phyloP scores from a whole-genome alignment of 1,140 invertebrate species.

The Trichogramma pretiosum region DNA sequence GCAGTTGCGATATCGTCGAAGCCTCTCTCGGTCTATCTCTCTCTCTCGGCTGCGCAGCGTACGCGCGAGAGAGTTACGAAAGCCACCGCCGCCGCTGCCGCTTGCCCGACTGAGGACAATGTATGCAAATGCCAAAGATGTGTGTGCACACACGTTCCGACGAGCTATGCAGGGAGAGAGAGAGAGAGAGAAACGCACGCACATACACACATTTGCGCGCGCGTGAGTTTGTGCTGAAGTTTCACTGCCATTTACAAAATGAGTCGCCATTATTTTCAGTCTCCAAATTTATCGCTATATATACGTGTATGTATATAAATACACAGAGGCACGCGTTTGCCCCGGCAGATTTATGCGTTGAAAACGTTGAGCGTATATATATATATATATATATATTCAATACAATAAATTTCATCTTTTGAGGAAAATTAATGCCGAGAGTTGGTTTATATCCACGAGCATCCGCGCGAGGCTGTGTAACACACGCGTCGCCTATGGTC shows the following conservation, averaged over 20 bases:
- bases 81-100: background rate
- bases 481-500: too few relatives aligned
- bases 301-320: too few relatives aligned
- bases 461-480: too few relatives aligned
- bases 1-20: background rate
- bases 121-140: too few relatives aligned
- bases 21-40: background rate
- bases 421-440: constrained; percentile 15
- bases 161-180: too few relatives aligned
- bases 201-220: constrained; percentile 5
- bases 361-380: constrained; percentile 39
- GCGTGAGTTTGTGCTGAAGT: constrained; percentile 39
- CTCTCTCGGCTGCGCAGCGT: constrained; percentile 2
- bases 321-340: too few relatives aligned
- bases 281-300: constrained; percentile 37
- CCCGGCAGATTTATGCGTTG: constrained; percentile 41
- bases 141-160: too few relatives aligned
- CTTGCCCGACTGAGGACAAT: too few relatives aligned
- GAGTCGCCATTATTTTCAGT: constrained; percentile 41
- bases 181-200: background rate
- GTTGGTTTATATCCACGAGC: too few relatives aligned
- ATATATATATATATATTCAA: constrained; percentile 35
- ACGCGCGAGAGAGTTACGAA: background rate
- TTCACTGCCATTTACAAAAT: constrained; percentile 44
- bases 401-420: constrained; percentile 30